Conservation (phyloP, 2,113 vertebrate genomes). For the Genyomyrus donnyi region DNA sequence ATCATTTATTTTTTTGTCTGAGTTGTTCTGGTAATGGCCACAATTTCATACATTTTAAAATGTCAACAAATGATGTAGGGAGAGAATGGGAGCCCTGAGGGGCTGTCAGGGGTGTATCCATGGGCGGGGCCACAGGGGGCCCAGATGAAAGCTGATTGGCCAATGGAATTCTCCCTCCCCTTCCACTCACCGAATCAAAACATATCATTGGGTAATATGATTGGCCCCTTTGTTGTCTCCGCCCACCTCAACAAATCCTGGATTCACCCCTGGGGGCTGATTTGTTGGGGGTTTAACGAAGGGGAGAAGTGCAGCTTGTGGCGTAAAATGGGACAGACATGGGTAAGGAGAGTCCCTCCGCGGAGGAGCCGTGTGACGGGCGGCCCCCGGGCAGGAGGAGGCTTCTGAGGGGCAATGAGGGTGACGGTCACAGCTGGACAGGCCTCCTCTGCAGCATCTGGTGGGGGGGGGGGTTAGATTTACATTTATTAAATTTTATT, state of each 20-base stretch:
- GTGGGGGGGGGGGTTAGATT: not conserved
- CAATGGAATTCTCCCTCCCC: not conserved
- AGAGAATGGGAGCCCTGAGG: not conserved
- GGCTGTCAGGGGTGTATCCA: not conserved
- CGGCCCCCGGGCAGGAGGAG: not conserved
- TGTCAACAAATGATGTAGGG: not conserved
- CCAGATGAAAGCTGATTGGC: not conserved
- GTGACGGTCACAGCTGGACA: no score
- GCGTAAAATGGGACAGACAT: not conserved
- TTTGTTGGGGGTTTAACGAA: not conserved
- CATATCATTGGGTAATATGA: not conserved
- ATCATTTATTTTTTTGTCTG: not conserved
- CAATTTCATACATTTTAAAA: not conserved
- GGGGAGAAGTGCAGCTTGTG: not conserved
- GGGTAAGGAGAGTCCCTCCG: not conserved
- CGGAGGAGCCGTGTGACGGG: not conserved
- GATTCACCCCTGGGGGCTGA: not conserved
- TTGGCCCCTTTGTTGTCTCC: not conserved
- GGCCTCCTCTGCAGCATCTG: no score
- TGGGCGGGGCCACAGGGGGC: not conserved
- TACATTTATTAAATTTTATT: not conserved
- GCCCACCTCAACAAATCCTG: not conserved
- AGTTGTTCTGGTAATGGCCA: not conserved
- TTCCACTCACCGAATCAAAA: not conserved
- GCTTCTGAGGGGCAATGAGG: no score